Base-by-base conservation (phyloP, 1,140 invertebrate genomes). In the Saccostrea echinata region DNA sequence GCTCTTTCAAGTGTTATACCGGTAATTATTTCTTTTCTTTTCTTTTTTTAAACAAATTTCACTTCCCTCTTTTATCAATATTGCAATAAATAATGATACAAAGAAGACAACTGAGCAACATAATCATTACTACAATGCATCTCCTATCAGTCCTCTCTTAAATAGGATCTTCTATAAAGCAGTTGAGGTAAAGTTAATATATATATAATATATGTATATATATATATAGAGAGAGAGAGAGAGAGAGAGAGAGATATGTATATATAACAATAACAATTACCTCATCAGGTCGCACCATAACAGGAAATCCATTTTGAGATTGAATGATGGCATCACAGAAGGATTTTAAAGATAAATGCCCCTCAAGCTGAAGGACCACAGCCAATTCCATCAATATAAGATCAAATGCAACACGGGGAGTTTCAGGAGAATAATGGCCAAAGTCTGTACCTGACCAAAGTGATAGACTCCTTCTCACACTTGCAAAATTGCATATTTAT, bases 351-450 rank as follows among this genome's bases (percentile, higher is more conserved):
- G 86, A 61, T 24, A 87, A 33, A 27, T 43, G 33, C 11, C 76
- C 76, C 53, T 87, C 86, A 24, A 87, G 35, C 57, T 87, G 86
- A 43, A 87, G 57, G 11, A 68, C 76, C 35, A 57, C 81, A 52
- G 76, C 52, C n/a, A 87, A 57, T 33, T 87, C 86, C 76, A 87
- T 82, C 18, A 87, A 83, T 53, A 53, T 27, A 24, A 87, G 16
- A 68, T 87, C 86, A 87, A 87, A 87, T 12, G 53, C 86, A 83
- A 87, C 76, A 53, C 53, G 81, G 27, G 86, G 86, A 9, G 27
- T 61, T 83, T 52, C 55, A 53, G 86, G 80, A 43, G 86, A 82
- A 64, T n/a, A 80, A 71, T 51, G 86, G 86, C 86, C 86, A 87
- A 11, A 87, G 55, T 30, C 52, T 82, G 51, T 83, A 87, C 33